These are phyloP conservation scores for Steinernema feltiae DNA, from an alignment of 1,140 invertebrate genomes.

Conservation along the genomic window DNA sequence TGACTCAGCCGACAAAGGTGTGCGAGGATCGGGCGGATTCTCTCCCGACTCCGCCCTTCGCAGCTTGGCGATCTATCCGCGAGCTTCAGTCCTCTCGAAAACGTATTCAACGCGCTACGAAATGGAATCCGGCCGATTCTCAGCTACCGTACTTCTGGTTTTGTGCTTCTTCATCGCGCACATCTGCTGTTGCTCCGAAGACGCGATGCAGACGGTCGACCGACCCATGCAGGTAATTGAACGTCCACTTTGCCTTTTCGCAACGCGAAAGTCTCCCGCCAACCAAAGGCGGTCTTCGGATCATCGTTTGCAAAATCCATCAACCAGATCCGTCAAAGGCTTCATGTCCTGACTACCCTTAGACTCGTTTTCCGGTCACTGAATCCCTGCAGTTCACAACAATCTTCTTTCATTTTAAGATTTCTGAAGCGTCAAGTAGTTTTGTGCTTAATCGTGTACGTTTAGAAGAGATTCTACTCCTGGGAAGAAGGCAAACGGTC, in stretches of 20 bases:
- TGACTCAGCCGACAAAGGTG: conserved; percentile 59
- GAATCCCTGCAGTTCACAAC: too few species aligned
- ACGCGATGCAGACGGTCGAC: not conserved
- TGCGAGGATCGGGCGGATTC: not conserved
- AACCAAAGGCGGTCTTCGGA: too few species aligned
- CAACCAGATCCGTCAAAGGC: too few species aligned
- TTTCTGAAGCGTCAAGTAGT: not conserved
- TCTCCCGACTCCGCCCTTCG: not conserved
- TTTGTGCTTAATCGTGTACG: not conserved
- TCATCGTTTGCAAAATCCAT: too few species aligned
- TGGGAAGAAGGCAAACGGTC: conserved; percentile 8
- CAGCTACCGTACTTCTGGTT: not conserved
- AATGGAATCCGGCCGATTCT: not conserved
- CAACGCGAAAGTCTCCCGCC: not conserved
- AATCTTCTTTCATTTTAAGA: not conserved
- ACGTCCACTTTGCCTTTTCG: not conserved
- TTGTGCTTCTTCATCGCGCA: not conserved
- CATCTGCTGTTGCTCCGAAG: not conserved
- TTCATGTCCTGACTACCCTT: too few species aligned
- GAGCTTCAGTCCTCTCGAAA: not conserved
- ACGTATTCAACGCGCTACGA: not conserved
- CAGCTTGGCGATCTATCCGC: not conserved
- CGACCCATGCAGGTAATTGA: not conserved
- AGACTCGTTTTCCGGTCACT: too few species aligned
- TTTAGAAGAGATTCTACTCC: not conserved